Evolutionary conservation across 2,113 vertebrate genomes (phyloP).

Genomic region (Psittacara wagleri): DNA sequence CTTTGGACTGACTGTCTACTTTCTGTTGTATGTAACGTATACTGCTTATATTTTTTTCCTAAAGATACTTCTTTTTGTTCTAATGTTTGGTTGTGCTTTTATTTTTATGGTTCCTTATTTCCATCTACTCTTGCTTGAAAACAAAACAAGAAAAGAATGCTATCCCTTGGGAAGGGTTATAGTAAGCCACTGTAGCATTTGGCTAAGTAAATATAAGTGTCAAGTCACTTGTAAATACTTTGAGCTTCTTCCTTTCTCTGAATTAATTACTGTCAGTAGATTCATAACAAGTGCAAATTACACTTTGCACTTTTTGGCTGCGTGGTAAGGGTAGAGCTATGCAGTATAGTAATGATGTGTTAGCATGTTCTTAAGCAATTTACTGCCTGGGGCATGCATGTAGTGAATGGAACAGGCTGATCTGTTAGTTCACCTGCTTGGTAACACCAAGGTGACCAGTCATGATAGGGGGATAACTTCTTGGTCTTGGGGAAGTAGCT

Average conservation of each 20-base stretch:
- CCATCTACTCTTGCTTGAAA: neutral
- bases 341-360: neutral
- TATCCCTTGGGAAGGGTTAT: neutral
- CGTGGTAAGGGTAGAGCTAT: neutral
- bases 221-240: neutral
- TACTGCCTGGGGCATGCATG: neutral
- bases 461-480: neutral
- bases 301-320: neutral
- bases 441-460: neutral
- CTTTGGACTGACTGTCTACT: neutral
- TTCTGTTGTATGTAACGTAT: neutral
- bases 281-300: neutral
- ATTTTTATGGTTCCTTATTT: neutral
- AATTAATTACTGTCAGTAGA: neutral
- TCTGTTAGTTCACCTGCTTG: neutral
- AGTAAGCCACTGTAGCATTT: neutral
- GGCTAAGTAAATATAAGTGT: neutral
- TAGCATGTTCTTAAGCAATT: neutral
- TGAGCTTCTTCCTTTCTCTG: neutral
- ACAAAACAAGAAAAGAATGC: neutral
- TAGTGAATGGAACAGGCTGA: neutral
- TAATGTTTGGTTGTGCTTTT: neutral
- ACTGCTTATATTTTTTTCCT: neutral
- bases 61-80: neutral
- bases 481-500: neutral